Evolutionary conservation across 2,113 vertebrate species (phyloP).

Genomic region (Megatriorchis doriae): DNA sequence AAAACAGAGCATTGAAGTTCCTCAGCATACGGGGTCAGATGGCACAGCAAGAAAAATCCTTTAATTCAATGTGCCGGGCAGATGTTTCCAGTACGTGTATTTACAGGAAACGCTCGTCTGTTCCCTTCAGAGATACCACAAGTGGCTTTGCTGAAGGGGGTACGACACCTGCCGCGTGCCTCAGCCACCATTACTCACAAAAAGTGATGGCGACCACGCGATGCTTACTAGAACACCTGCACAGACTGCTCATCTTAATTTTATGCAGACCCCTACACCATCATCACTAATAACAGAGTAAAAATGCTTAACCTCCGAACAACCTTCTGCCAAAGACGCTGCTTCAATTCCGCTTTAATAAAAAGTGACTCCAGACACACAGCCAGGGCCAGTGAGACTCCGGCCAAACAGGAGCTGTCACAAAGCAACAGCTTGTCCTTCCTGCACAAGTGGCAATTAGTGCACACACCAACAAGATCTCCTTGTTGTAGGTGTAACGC

Average conservation of each 20-base stretch:
- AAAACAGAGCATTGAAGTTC: background rate
- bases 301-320: background rate
- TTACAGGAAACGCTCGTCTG: constrained; percentile 21
- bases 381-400: background rate
- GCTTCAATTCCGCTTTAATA: background rate
- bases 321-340: background rate
- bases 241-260: background rate
- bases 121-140: background rate
- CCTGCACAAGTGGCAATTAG: background rate
- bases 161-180: background rate
- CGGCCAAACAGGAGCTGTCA: background rate
- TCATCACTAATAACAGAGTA: background rate
- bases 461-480: background rate
- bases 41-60: constrained; percentile 32
- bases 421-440: background rate
- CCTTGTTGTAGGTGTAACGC: background rate
- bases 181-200: background rate
- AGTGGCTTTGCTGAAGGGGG: background rate
- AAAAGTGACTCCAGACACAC: background rate
- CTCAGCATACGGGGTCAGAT: background rate
- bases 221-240: background rate
- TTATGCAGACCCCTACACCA: background rate
- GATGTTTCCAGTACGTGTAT: constrained; percentile 30
- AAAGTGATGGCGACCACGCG: fast-evolving
- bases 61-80: background rate